These are phyloP conservation scores for Euplagia quadripunctaria DNA, from an alignment of 2,888 invertebrate genomes.

Conservation along the genomic window DNA sequence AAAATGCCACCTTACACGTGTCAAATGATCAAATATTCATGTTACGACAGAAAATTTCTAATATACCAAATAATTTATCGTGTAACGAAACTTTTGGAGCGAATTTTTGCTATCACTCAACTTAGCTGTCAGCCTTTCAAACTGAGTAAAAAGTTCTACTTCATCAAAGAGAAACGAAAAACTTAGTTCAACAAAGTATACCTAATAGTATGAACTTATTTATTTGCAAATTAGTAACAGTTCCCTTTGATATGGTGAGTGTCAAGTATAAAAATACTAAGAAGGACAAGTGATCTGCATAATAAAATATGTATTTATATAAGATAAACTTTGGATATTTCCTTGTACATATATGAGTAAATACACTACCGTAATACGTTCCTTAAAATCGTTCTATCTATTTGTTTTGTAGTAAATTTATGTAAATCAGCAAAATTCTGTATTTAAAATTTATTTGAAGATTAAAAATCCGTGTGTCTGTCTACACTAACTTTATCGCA, in stretches of 20 bases:
- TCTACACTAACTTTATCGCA: too few species aligned
- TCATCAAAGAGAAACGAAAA: constrained; percentile 10
- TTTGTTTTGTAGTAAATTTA: too few species aligned
- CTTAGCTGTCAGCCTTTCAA: constrained; percentile 11
- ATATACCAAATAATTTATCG: constrained; percentile 6
- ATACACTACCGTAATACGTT: too few species aligned
- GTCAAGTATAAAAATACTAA: not conserved
- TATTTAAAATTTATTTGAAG: too few species aligned
- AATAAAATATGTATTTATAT: constrained; percentile 12
- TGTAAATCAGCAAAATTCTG: too few species aligned
- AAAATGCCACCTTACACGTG: not conserved
- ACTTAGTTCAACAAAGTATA: constrained; percentile 8
- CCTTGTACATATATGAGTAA: too few species aligned
- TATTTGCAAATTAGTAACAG: constrained; percentile 14
- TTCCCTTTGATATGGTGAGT: constrained; percentile 3
- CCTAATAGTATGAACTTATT: constrained; percentile 7
- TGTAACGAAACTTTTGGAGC: not conserved
- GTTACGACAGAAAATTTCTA: not conserved
- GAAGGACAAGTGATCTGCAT: not conserved
- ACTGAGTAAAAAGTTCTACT: constrained; percentile 20
- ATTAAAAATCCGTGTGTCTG: too few species aligned
- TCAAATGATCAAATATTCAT: not conserved
- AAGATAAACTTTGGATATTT: not conserved
- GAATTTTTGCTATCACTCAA: constrained; percentile 16
- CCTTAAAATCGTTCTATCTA: too few species aligned